phyloP scores from a whole-genome alignment of 2,888 invertebrate species.

The Athalia rosae region DNA sequence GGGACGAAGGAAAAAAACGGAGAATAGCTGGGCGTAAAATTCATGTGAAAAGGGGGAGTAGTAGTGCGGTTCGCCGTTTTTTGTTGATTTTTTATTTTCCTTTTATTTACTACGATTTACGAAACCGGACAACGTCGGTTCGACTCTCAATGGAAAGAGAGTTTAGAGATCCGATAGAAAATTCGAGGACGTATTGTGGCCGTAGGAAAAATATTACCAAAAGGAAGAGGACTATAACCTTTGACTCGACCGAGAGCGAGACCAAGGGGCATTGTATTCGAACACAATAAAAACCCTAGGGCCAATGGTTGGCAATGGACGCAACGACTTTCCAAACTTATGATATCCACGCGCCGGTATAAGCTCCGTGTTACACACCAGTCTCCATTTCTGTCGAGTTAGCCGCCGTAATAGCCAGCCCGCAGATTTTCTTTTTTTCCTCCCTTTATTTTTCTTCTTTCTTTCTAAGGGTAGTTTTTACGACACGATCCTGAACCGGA shows the following conservation, averaged over 20 bases:
- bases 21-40: too few relatives aligned
- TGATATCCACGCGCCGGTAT: neutral
- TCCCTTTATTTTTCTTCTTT: too few relatives aligned
- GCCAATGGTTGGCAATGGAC: constrained; percentile 29
- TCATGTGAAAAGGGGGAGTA: neutral
- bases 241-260: constrained; percentile 37
- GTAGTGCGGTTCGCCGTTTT: neutral
- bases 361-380: too few relatives aligned
- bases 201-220: constrained; percentile 36
- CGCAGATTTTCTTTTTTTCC: too few relatives aligned
- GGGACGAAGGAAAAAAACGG: too few relatives aligned
- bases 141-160: constrained; percentile 35
- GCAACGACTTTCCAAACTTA: constrained; percentile 38
- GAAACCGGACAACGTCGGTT: constrained; percentile 42
- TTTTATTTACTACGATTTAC: constrained; percentile 28
- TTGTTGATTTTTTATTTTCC: neutral
- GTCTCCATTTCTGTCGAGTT: too few relatives aligned
- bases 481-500: too few relatives aligned
- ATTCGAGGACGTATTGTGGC: constrained; percentile 42
- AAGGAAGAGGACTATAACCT: constrained; percentile 39
- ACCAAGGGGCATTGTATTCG: constrained; percentile 34
- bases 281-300: constrained; percentile 13
- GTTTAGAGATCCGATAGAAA: constrained; percentile 38
- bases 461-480: too few relatives aligned
- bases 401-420: too few relatives aligned